Base-by-base conservation (phyloP, 2,888 invertebrate genomes). In the Macrostomum cliftonense region DNA sequence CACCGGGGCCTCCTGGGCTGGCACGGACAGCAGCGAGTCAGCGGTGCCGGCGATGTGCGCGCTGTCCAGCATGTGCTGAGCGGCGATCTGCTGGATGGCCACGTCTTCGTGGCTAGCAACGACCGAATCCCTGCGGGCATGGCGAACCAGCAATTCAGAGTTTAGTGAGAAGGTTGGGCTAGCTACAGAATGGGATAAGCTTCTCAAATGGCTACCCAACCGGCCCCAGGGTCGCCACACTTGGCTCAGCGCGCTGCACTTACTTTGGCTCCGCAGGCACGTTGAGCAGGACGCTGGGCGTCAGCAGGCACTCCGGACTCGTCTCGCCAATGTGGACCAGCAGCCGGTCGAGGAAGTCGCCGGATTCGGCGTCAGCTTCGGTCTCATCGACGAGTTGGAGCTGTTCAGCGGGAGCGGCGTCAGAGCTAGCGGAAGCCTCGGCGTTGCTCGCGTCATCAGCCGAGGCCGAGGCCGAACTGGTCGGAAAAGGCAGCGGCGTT, bases 261-360 rank as follows among this genome's bases (percentile, higher is more conserved):
- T 9, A 28, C 28, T 28, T 28, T 43, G 78, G 74, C 12, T 65
- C 61, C 37, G 81, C 79, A 1, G 86, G 82, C 53, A 80, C 79
- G 70, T 88, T 87, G 53, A 88, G 73, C 42, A 81, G 77, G 36
- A 76, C 75, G 37, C 80, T 80, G 50, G 75, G 71, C 46, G 72
- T 73, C 51, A 78, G 75, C 43, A 80, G 72, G 63, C 86, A 84
- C 68, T 93, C 91, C 0, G 89, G 83, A 59, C 88, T 89, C 1
- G 86, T 84, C 68, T 83, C 79, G 0, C 87, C 87, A 61, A 93
- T 80, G 72, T 88, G 89, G 59, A 83, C 81, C 51, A 91, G 73
- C 52, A 88, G 75, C 86, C 86, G 61, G 2, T 63, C 59, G 50
- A 51, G 54, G 52, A 50, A 38, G 54, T 51, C 38, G 4, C 42